Base-by-base conservation (phyloP, 1,140 invertebrate genomes). In the Mactra quadrangularis region DNA sequence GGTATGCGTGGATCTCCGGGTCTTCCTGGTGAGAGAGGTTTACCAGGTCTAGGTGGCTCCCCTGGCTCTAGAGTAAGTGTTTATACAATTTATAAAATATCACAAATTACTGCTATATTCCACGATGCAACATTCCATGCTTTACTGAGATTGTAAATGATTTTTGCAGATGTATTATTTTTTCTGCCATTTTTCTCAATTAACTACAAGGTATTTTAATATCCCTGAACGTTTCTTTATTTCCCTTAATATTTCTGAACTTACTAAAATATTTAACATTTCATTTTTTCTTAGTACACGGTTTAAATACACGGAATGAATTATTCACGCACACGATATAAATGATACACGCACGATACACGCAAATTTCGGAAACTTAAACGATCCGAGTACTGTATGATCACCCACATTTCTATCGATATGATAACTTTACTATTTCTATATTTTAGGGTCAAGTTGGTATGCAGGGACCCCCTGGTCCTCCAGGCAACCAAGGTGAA, bases 1-100 rank as follows among this genome's bases (percentile, higher is more conserved):
- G 88, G 88, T 15, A 57, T 71, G 33, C 50, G 72, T 33, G 91
- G 90, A 79, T 55, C 81, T n/a, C 60, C 87, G 55, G 90, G 90
- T 29, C 53, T 82, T 31, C 38, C 84, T 22, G 88, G 88, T 72
- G 87, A 88, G 25, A 72, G 85, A 84, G 88, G 88, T 27, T 47
- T 85, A 11, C 75, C 86, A 17, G 88, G 88, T 60, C 82, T 88
- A 29, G 77, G 86, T 13, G 88, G 88, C 50, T 29, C 62, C 6
- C 84, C 88, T 33, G 88, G 88, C 74, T 84, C 87, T 47, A 84
- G 88, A 62, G 88, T 87, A 74, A 35, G 85, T 64, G 17, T 35
- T 50, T 33, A 9, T 55, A 9, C 57, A 60, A 22, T 60, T 9
- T 31, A 60, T 17, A n/a, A n/a, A n/a, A n/a, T n/a, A n/a, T n/a